A percentile compares a stretch with the other conserved stretches of the same genome.
phyloP scores from a whole-genome alignment of 2,797 vertebrate genomes.

The Harpagifer antarcticus region DNA sequence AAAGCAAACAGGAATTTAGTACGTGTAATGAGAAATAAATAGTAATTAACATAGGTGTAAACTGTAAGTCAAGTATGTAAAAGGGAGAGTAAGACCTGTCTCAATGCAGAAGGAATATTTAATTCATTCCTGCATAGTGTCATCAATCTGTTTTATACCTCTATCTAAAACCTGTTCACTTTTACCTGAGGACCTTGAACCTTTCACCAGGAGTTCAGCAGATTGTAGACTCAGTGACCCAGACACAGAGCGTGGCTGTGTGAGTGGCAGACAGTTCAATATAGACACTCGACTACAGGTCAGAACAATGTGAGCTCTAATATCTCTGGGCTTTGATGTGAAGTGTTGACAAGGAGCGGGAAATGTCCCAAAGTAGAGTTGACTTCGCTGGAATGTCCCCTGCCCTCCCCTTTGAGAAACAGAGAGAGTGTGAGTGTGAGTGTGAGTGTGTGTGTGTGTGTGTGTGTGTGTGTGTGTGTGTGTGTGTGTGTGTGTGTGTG shows the following conservation, averaged over 20 bases:
- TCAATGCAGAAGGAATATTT: not conserved
- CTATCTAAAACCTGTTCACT: not conserved
- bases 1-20: too few relatives aligned
- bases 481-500: conserved; percentile 8
- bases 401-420: conserved; percentile 46
- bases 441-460: too few relatives aligned
- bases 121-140: not conserved
- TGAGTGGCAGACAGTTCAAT: conserved; percentile 7
- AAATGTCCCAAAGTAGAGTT: conserved; percentile 75
- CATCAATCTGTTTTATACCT: not conserved
- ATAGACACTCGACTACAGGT: conserved; percentile 13
- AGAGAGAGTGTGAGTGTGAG: too few relatives aligned
- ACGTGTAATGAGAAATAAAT: too few relatives aligned
- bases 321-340: conserved; percentile 14
- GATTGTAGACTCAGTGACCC: conserved; percentile 9
- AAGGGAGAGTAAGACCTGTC: not conserved
- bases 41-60: too few relatives aligned
- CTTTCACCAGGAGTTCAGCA: not conserved
- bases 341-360: conserved; percentile 10
- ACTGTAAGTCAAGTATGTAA: too few relatives aligned
- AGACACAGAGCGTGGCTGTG: not conserved
- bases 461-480: conserved; percentile 3
- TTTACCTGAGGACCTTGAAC: conserved; percentile 15
- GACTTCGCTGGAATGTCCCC: conserved; percentile 69
- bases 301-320: conserved; percentile 6